Conservation (phyloP, 1,140 invertebrate species). For the Lepidurus arcticus region DNA sequence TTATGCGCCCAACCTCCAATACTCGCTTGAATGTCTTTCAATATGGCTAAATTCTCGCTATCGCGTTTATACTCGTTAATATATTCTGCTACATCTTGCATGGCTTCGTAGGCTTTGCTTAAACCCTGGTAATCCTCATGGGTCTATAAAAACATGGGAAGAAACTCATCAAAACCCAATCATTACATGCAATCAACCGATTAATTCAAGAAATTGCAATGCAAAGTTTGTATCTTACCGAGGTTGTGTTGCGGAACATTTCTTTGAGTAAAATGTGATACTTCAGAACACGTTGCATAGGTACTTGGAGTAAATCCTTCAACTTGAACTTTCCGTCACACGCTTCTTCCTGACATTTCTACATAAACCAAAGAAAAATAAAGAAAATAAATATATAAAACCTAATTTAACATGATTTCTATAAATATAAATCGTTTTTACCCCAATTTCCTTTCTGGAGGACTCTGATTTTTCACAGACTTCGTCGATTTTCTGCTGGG, state of each 20-base stretch:
- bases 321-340: conserved; percentile 93
- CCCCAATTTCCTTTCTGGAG: conserved; percentile 53
- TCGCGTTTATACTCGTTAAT: conserved; percentile 98
- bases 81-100: conserved; percentile 94
- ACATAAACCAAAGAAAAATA: conserved; percentile 43
- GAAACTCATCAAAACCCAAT: background rate
- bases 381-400: conserved; percentile 25
- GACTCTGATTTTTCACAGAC: conserved; percentile 57
- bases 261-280: conserved; percentile 92
- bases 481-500: conserved; percentile 71
- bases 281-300: conserved; percentile 96
- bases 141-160: conserved; percentile 32
- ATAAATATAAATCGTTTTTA: conserved; percentile 42
- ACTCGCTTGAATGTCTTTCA: conserved; percentile 80
- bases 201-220: background rate
- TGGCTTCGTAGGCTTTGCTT: conserved; percentile 84
- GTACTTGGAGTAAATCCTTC: conserved; percentile 88
- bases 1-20: conserved; percentile 76
- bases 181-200: background rate
- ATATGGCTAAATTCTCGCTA: conserved; percentile 84
- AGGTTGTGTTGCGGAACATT: conserved; percentile 81
- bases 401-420: background rate
- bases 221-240: conserved; percentile 48
- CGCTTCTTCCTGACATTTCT: conserved; percentile 86
- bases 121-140: conserved; percentile 75